Conservation (phyloP, 2,797 vertebrate genomes). For the Peromyscus melanophrys region DNA sequence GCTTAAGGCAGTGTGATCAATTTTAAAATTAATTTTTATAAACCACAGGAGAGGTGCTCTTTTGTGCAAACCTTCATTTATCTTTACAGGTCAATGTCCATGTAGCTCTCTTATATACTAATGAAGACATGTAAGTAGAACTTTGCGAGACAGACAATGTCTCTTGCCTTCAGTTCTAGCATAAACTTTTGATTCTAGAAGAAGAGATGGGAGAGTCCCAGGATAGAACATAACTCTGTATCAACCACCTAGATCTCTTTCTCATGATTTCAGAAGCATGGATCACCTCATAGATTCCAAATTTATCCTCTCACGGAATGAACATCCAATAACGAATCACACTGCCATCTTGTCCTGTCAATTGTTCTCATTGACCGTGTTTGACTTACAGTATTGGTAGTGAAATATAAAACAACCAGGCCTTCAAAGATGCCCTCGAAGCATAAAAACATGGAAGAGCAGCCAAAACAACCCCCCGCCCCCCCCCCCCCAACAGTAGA, state of each 20-base stretch:
- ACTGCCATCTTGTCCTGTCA: background rate
- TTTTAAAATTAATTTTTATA: slow-evolving; percentile 65
- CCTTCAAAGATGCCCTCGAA: background rate
- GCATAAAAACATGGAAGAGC: background rate
- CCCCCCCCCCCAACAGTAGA: background rate
- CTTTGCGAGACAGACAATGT: background rate
- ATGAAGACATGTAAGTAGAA: slow-evolving; percentile 45
- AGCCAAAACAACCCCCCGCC: background rate
- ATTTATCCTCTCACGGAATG: slow-evolving; percentile 30
- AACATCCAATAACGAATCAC: slow-evolving; percentile 42
- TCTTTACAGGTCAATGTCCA: slow-evolving; percentile 39
- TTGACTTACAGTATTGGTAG: background rate
- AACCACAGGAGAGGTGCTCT: slow-evolving; percentile 37
- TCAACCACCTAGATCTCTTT: background rate
- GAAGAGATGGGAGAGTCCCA: background rate
- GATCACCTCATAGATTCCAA: slow-evolving; percentile 28
- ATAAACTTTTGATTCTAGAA: background rate
- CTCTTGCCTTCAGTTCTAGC: slow-evolving; percentile 4
- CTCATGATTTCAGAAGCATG: background rate
- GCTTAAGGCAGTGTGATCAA: background rate
- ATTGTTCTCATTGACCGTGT: background rate
- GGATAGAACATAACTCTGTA: background rate
- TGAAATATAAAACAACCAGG: slow-evolving; percentile 1
- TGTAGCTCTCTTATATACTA: slow-evolving; percentile 5
- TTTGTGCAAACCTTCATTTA: slow-evolving; percentile 11